phyloP scores from a whole-genome alignment of 2,113 vertebrate genomes.

The Syrmaticus mikado region DNA sequence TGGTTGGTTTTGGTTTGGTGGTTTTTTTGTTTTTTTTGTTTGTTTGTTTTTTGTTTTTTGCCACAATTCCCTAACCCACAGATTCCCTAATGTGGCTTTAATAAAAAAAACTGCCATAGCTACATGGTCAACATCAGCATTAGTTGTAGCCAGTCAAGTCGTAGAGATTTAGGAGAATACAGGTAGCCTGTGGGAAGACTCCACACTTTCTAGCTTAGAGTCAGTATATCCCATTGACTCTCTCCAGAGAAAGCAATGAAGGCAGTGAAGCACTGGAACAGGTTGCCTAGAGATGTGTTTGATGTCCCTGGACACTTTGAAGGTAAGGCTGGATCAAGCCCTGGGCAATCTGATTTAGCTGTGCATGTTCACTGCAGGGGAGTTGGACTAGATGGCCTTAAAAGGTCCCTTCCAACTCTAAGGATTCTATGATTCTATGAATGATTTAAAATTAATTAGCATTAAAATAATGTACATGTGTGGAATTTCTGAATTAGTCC shows the following conservation, averaged over 20 bases:
- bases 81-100: background rate
- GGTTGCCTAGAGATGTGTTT: too few species aligned
- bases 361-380: too few species aligned
- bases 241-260: background rate
- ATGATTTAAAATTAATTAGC: background rate
- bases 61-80: background rate
- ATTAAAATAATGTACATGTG: fast-evolving
- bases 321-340: too few species aligned
- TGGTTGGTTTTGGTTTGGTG: too few species aligned
- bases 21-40: too few species aligned
- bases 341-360: too few species aligned
- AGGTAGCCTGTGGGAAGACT: background rate
- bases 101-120: background rate
- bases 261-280: too few species aligned
- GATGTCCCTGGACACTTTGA: too few species aligned
- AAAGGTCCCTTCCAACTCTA: too few species aligned
- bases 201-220: background rate
- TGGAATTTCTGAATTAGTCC: background rate
- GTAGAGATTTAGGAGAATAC: background rate
- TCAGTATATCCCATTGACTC: background rate
- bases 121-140: background rate
- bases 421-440: too few species aligned
- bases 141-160: background rate
- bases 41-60: fast-evolving
- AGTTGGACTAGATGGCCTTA: too few species aligned